Evolutionary conservation across 2,113 vertebrate species (phyloP).

Genomic region (Lipophrys pholis): DNA sequence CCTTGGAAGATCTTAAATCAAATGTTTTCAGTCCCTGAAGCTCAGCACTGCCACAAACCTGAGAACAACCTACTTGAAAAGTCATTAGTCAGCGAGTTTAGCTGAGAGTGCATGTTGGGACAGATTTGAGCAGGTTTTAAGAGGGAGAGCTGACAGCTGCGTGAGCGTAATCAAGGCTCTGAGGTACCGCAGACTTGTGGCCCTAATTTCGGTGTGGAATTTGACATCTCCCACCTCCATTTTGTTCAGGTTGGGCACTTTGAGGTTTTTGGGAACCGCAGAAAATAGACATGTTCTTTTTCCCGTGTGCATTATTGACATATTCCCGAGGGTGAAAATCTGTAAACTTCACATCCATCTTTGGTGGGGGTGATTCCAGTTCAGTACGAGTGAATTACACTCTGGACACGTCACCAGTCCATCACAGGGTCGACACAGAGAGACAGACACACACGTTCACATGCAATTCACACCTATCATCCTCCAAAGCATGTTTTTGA

Average conservation of each 20-base stretch:
- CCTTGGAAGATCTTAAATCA: neutral
- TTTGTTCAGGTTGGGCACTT: neutral
- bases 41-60: constrained; percentile 2
- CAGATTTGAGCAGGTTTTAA: constrained; percentile 26
- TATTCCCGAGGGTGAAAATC: too few species aligned
- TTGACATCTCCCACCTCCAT: constrained; percentile 6
- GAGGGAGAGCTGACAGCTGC: constrained; percentile 12
- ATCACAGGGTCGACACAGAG: too few species aligned
- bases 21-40: neutral
- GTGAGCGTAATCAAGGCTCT: constrained; percentile 23
- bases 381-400: too few species aligned
- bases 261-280: constrained; percentile 3
- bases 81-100: neutral
- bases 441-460: too few species aligned
- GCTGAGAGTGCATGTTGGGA: constrained; percentile 18
- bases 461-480: too few species aligned
- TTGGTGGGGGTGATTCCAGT: too few species aligned
- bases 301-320: too few species aligned
- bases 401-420: too few species aligned
- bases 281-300: too few species aligned
- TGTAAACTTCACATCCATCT: too few species aligned
- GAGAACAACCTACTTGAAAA: constrained; percentile 15
- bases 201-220: constrained; percentile 21
- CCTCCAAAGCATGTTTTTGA: neutral
- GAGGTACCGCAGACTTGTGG: constrained; percentile 4